These are phyloP conservation scores for Drosophila cyrtoloma DNA, from an alignment of 2,888 invertebrate genomes.

Conservation along the genomic window DNA sequence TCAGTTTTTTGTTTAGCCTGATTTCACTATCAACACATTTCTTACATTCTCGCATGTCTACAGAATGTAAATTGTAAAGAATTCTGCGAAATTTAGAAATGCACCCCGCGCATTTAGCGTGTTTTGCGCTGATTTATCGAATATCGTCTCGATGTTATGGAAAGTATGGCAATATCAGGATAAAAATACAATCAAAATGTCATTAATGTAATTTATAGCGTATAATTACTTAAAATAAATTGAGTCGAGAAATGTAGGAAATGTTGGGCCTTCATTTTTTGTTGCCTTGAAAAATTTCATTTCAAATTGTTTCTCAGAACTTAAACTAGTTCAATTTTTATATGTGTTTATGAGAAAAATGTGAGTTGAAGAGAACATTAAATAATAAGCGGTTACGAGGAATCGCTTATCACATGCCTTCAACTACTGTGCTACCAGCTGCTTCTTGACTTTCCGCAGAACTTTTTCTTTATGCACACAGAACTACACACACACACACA, in stretches of 20 bases:
- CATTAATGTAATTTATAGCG: neutral
- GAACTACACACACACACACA: no score
- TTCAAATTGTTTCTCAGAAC: neutral
- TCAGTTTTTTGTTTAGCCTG: neutral
- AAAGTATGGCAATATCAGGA: neutral
- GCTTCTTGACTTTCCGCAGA: conserved; percentile 22
- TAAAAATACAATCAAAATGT: neutral
- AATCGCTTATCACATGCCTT: conserved; percentile 7
- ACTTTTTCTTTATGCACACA: neutral
- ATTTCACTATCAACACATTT: neutral
- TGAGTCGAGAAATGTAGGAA: neutral
- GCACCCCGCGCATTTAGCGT: neutral
- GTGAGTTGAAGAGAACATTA: neutral
- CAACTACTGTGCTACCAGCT: conserved; percentile 10
- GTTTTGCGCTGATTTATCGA: neutral
- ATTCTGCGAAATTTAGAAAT: neutral
- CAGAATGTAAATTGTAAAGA: neutral
- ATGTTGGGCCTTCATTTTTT: neutral
- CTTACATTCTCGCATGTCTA: neutral
- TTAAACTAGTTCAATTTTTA: neutral
- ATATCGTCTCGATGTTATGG: neutral
- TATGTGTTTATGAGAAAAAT: no score
- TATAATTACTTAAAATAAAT: neutral
- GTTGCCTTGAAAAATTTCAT: neutral
- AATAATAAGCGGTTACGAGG: neutral